These are phyloP conservation scores for Drosophila pseudotakahashii DNA, from an alignment of 2,888 invertebrate species.

Conservation along the genomic window DNA sequence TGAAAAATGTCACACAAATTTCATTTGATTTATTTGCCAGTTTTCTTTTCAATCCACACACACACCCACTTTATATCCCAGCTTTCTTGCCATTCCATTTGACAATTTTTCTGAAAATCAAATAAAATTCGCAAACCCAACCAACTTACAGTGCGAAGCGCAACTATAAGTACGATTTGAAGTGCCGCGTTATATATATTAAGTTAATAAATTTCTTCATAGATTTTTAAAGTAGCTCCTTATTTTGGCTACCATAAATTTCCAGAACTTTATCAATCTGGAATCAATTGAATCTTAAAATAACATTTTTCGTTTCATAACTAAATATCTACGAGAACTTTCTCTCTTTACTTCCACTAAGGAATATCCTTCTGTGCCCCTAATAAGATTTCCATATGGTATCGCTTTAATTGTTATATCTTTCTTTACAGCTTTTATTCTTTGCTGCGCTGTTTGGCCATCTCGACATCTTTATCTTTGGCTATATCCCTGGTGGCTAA, in stretches of 20 bases:
- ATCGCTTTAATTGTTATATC: conserved; percentile 43
- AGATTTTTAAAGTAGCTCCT: too few species aligned
- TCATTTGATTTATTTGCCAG: conserved; percentile 78
- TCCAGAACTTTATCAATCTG: too few species aligned
- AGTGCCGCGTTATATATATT: neutral
- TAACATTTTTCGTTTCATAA: too few species aligned
- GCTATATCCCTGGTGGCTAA: conserved; percentile 40
- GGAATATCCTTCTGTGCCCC: too few species aligned
- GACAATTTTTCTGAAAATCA: conserved; percentile 72
- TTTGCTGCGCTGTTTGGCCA: neutral
- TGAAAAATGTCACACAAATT: conserved; percentile 66
- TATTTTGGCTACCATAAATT: too few species aligned
- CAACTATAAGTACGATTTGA: neutral
- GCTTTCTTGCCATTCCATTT: conserved; percentile 49
- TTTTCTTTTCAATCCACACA: conserved; percentile 70
- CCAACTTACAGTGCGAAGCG: conserved; percentile 15
- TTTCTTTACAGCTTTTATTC: neutral
- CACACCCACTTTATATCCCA: neutral
- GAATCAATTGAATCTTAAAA: too few species aligned
- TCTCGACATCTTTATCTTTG: neutral
- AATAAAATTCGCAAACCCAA: conserved; percentile 34
- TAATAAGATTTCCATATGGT: conserved; percentile 4
- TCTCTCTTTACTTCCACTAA: neutral
- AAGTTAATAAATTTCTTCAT: too few species aligned
- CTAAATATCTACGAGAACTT: neutral